Percentiles rank a stretch among this genome's conserved stretches.
These are phyloP conservation scores for Paralvinella palmiformis DNA, from an alignment of 1,140 invertebrate genomes.

Conservation along the genomic window DNA sequence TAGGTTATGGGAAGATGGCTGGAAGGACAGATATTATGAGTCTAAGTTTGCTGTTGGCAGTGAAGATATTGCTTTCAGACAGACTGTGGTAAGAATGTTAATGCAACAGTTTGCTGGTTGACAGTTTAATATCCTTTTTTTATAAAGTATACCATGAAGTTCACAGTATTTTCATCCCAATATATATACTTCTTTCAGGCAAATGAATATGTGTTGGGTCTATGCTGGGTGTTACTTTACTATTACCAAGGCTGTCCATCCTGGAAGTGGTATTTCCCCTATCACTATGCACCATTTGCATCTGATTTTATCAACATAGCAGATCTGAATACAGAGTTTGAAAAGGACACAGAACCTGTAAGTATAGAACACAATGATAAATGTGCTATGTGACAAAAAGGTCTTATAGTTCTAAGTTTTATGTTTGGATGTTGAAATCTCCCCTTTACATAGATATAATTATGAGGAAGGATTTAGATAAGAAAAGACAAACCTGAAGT, in stretches of 20 bases:
- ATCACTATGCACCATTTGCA: conserved; percentile 99
- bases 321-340: conserved; percentile 78
- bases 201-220: conserved; percentile 85
- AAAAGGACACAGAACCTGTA: conserved; percentile 79
- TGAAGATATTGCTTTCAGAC: conserved; percentile 78
- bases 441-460: too few relatives aligned
- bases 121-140: too few relatives aligned
- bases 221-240: conserved; percentile 97
- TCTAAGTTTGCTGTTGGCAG: conserved; percentile 87
- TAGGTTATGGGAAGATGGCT: conserved; percentile 92
- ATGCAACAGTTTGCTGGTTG: too few relatives aligned
- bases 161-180: too few relatives aligned
- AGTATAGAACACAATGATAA: too few relatives aligned
- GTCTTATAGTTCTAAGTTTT: too few relatives aligned
- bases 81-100: conserved; percentile 70
- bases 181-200: conserved; percentile 50
- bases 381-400: too few relatives aligned
- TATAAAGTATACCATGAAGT: too few relatives aligned
- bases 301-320: conserved; percentile 94
- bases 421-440: too few relatives aligned
- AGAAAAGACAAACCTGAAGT: too few relatives aligned
- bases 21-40: conserved; percentile 95
- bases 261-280: conserved; percentile 99
- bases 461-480: too few relatives aligned
- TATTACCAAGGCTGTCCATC: conserved; percentile 99